These are phyloP conservation scores for Hyles vespertilio DNA, from an alignment of 1,140 invertebrate species.

Conservation along the genomic window DNA sequence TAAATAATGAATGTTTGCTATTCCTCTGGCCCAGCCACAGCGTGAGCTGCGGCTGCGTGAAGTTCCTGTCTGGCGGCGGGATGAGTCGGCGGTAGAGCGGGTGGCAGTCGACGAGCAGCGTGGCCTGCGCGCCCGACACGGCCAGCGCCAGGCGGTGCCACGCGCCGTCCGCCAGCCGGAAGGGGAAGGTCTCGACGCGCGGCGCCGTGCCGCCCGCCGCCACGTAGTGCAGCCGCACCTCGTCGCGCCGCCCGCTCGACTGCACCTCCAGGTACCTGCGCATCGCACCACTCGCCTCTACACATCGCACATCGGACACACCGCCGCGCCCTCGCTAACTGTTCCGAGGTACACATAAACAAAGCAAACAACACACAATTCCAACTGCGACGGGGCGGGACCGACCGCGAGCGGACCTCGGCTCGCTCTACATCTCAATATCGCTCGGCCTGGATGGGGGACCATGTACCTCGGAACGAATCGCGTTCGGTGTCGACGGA, in stretches of 20 bases:
- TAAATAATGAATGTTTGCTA: slow-evolving; percentile 89
- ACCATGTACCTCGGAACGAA: slow-evolving; percentile 77
- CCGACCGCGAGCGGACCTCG: slow-evolving; percentile 56
- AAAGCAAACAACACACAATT: slow-evolving; percentile 67
- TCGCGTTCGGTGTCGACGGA: slow-evolving; percentile 59
- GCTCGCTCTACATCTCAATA: slow-evolving; percentile 76
- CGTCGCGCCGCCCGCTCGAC: slow-evolving; percentile 90
- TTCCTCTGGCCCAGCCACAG: slow-evolving; percentile 93
- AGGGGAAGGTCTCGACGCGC: slow-evolving; percentile 90
- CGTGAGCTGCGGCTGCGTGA: slow-evolving; percentile 82
- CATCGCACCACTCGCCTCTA: slow-evolving; percentile 35
- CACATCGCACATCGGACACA: slow-evolving; percentile 26
- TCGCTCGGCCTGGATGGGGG: slow-evolving; percentile 73
- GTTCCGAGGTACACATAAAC: slow-evolving; percentile 73
- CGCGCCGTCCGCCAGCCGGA: slow-evolving; percentile 87
- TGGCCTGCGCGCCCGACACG: slow-evolving; percentile 88
- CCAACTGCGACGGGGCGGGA: slow-evolving; percentile 50
- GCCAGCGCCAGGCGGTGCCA: slow-evolving; percentile 92
- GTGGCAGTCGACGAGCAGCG: slow-evolving; percentile 90
- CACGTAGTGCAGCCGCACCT: slow-evolving; percentile 87
- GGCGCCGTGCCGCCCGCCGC: slow-evolving; percentile 78
- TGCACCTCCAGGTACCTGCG: slow-evolving; percentile 92
- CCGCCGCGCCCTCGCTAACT: slow-evolving; percentile 54
- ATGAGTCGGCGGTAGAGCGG: slow-evolving; percentile 84
- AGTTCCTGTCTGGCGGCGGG: slow-evolving; percentile 83